Conservation (phyloP, 2,113 vertebrate species). For the Nothobranchius furzeri region DNA sequence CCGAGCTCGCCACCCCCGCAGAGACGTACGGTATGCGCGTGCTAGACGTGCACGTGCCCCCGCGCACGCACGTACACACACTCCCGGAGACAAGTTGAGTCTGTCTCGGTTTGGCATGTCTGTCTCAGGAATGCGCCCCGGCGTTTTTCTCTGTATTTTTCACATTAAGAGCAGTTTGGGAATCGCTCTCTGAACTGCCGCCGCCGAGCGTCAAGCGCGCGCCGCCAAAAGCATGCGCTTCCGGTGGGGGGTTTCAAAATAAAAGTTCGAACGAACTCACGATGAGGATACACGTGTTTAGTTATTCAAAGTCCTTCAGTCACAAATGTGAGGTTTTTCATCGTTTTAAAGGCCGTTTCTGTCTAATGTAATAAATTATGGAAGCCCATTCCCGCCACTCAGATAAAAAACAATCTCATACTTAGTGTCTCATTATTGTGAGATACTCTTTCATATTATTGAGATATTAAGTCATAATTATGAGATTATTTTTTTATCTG, state of each 20-base stretch:
- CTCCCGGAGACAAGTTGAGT: conserved; percentile 12
- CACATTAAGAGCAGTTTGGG: conserved; percentile 65
- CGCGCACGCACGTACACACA: neutral
- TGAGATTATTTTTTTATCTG: too few species aligned
- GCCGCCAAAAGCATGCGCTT: neutral
- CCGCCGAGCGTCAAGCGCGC: conserved; percentile 15
- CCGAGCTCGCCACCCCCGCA: conserved; percentile 69
- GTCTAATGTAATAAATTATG: too few species aligned
- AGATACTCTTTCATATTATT: too few species aligned
- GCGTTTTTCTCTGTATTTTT: conserved; percentile 56
- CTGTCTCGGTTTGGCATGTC: conserved; percentile 54
- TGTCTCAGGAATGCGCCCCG: conserved; percentile 65
- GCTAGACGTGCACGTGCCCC: neutral
- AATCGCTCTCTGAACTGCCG: conserved; percentile 46
- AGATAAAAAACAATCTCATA: too few species aligned
- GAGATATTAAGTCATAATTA: too few species aligned
- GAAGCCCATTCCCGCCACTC: too few species aligned
- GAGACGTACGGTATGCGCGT: conserved; percentile 51
- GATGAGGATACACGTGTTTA: too few species aligned
- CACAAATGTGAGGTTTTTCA: too few species aligned
- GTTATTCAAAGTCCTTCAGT: too few species aligned
- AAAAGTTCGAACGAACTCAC: conserved; percentile 4
- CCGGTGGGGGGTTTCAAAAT: conserved; percentile 30
- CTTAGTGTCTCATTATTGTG: too few species aligned
- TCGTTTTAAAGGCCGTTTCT: too few species aligned